Evolutionary conservation across 1,140 invertebrate genomes (phyloP).

Genomic region (Tetragonula clypearis): DNA sequence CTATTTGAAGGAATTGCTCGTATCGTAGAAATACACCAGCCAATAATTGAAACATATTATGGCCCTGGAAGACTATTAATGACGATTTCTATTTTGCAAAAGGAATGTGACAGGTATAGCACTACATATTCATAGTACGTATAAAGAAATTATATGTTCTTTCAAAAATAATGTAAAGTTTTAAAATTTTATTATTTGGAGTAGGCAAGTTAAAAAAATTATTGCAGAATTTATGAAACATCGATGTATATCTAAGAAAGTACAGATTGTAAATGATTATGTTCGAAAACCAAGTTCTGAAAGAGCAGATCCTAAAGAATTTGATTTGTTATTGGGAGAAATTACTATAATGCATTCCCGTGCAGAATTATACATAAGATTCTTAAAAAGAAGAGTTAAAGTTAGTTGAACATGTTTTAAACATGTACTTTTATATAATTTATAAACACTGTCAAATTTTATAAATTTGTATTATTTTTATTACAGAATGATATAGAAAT

Average conservation of each 20-base stretch:
- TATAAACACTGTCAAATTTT: neutral
- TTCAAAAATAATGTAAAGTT: constrained; percentile 4
- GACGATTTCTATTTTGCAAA: constrained; percentile 89
- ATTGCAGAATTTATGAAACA: constrained; percentile 90
- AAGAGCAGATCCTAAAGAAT: constrained; percentile 90
- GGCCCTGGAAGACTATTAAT: constrained; percentile 90
- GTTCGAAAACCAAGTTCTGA: constrained; percentile 82
- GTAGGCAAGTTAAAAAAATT: constrained; percentile 83
- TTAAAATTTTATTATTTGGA: constrained; percentile 21
- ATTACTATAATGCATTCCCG: constrained; percentile 95
- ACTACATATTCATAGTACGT: neutral
- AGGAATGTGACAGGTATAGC: constrained; percentile 91
- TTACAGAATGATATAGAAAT: constrained; percentile 87
- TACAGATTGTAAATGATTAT: constrained; percentile 85
- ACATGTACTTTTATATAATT: neutral
- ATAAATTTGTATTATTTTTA: constrained; percentile 21
- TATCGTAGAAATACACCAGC: constrained; percentile 95
- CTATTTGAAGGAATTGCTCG: constrained; percentile 95
- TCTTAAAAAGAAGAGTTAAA: constrained; percentile 90
- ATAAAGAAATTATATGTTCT: constrained; percentile 68
- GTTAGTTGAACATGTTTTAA: constrained; percentile 81
- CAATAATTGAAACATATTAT: constrained; percentile 97
- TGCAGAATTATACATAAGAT: constrained; percentile 94
- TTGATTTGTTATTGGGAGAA: constrained; percentile 95
- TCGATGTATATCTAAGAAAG: constrained; percentile 87